Evolutionary conservation across 2,113 vertebrate species (phyloP).

Genomic region (Lophotis ruficrista): DNA sequence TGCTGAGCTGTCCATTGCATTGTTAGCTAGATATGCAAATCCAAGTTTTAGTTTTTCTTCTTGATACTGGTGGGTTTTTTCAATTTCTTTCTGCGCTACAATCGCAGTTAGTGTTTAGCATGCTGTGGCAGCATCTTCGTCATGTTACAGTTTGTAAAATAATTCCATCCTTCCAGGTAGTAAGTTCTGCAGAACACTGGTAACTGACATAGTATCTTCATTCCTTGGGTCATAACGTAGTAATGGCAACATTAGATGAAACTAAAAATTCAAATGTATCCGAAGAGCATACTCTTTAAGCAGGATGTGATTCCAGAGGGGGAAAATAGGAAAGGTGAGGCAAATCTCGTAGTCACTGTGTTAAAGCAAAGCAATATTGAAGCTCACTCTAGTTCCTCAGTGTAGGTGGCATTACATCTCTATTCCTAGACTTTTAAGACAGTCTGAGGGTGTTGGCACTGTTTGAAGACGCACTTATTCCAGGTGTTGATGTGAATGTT

Average conservation of each 20-base stretch:
- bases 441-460: neutral
- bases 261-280: neutral
- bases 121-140: neutral
- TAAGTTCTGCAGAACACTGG: neutral
- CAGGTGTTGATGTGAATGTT: neutral
- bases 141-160: neutral
- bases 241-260: neutral
- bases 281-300: neutral
- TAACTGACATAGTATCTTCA: neutral
- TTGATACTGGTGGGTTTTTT: neutral
- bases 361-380: neutral
- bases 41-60: neutral
- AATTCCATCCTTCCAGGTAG: neutral
- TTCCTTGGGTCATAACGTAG: neutral
- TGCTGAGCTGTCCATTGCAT: neutral
- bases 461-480: neutral
- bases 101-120: neutral
- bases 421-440: neutral
- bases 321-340: neutral
- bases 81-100: neutral
- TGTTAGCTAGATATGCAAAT: neutral
- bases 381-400: neutral
- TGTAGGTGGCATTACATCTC: neutral
- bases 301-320: neutral
- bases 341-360: neutral